A percentile compares a stretch with the other conserved stretches of the same genome.
Conservation (phyloP, 2,888 invertebrate genomes). For the Netelia fuscicornis region DNA sequence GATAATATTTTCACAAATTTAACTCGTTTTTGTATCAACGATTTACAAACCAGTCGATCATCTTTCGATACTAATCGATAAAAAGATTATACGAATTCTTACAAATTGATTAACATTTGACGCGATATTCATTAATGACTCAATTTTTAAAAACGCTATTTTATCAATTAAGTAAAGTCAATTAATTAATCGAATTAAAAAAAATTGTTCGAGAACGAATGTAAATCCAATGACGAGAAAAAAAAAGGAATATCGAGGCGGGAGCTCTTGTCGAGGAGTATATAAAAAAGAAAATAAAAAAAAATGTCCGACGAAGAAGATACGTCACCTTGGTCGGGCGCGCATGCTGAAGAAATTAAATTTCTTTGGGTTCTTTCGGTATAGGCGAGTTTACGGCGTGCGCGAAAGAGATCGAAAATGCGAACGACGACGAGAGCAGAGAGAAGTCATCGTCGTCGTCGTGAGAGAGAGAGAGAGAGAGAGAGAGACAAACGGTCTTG, state of each 20-base stretch:
- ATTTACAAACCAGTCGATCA: too few relatives aligned
- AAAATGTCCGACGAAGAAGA: conserved; percentile 61
- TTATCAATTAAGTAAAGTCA: too few relatives aligned
- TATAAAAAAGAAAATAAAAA: background rate
- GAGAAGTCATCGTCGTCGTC: conserved; percentile 36
- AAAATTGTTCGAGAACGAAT: too few relatives aligned
- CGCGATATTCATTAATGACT: too few relatives aligned
- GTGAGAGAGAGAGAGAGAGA: conserved; percentile 23
- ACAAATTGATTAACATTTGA: too few relatives aligned
- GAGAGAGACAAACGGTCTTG: background rate
- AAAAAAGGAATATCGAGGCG: conserved; percentile 24
- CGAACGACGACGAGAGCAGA: conserved; percentile 19
- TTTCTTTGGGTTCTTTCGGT: conserved; percentile 71
- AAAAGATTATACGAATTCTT: too few relatives aligned
- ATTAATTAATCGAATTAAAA: too few relatives aligned
- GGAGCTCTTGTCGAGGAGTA: conserved; percentile 26
- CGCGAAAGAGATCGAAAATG: conserved; percentile 51
- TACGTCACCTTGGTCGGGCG: conserved; percentile 75
- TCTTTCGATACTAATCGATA: too few relatives aligned
- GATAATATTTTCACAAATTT: too few relatives aligned
- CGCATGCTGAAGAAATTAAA: conserved; percentile 82
- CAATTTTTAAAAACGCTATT: too few relatives aligned
- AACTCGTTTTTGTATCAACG: too few relatives aligned
- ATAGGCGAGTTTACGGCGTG: conserved; percentile 40
- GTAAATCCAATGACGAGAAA: background rate